phyloP scores from a whole-genome alignment of 2,113 vertebrate genomes.

The Muscicapa adusta region DNA sequence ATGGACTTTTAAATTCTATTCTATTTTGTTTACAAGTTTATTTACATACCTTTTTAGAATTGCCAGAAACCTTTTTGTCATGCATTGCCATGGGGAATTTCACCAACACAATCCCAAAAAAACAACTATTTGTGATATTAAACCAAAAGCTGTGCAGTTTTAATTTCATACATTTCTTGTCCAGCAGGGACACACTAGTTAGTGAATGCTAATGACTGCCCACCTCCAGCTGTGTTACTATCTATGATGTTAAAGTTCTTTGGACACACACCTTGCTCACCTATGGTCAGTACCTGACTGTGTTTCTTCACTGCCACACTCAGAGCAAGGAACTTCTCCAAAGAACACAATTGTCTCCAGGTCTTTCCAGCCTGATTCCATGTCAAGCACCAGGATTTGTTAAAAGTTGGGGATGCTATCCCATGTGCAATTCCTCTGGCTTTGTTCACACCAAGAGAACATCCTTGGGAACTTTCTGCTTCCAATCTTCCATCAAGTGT shows the following conservation, averaged over 20 bases:
- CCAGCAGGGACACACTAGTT: background rate
- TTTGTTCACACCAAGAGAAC: background rate
- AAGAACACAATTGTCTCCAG: background rate
- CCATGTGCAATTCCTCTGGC: accelerated
- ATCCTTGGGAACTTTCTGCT: background rate
- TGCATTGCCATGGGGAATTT: background rate
- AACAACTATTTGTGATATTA: background rate
- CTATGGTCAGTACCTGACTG: background rate
- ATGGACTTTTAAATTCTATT: background rate
- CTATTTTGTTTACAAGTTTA: background rate
- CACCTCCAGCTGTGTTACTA: background rate
- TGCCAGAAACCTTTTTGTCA: background rate
- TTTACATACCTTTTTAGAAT: background rate
- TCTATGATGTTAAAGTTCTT: background rate
- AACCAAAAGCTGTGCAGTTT: background rate
- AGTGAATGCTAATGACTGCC: background rate
- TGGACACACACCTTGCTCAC: accelerated
- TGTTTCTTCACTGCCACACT: background rate
- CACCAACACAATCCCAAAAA: background rate
- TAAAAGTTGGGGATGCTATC: background rate
- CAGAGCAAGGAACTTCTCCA: background rate
- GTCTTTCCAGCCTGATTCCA: background rate
- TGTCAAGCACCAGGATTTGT: background rate
- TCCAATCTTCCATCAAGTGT: background rate
- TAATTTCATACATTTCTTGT: background rate